Evolutionary conservation across 2,113 vertebrate species (phyloP), one percentile per base, ranked within the genome.

Genomic region (Anarhynchus alexandrinus): DNA sequence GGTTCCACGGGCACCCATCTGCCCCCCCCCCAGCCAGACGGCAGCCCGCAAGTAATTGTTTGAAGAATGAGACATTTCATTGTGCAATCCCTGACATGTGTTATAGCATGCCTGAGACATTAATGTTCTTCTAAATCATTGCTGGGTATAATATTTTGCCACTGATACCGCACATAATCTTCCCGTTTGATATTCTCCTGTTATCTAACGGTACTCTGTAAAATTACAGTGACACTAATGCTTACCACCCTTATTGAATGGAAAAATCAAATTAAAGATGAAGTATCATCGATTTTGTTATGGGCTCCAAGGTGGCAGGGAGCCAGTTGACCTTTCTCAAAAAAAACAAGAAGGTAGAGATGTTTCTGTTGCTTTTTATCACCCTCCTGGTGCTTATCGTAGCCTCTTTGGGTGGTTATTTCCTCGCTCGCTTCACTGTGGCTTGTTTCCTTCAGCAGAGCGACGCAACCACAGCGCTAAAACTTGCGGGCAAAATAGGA

Each of bases 191-290:
- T 93, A 91, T 94, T 61, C 55, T 42, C 40, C 64, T 58, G 72
- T 92, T 82, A 77, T 78, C 88, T 69, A 58, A 88, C 4, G 7
- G 84, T 17, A 40, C 69, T 69, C 34, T 49, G 51, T 73, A 91
- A 95, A 93, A 83, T 67, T 65, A 79, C 78, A 43, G 40, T 15
- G 69, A 65, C 23, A 43, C 57, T 73, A 79, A 73, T 38, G 85
- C 43, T 82, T 38, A 36, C 62, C 74, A 55, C 64, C 88, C 64
- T 73, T 14, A 77, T 45, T 77, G 74, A 91, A 61, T 11, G 45
- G 69, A 67, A 95, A 90, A 86, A 83, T 93, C 74, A 88, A 83
- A 77, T 96, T 91, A 72, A 72, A 92, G 78, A 93, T 57, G 67
- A 80, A 83, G 86, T 66, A 71, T 43, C 79, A 76, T 93, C 17